Base-by-base conservation (phyloP, 2,113 vertebrate species). In the Equus quagga region DNA sequence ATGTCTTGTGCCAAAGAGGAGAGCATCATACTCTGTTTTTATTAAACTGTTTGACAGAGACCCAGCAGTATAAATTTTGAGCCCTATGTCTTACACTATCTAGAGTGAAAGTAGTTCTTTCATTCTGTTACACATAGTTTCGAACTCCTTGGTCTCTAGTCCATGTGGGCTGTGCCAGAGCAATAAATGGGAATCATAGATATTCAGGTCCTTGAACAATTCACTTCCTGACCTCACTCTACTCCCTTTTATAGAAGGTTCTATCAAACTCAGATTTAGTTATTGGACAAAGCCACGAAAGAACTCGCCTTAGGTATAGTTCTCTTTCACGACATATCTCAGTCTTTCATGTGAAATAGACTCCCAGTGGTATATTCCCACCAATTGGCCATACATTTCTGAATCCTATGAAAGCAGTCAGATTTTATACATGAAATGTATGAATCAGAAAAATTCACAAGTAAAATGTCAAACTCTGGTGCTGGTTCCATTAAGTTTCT, bases 81-180 rank as follows among this genome's bases (percentile, higher is more conserved):
- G 0, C 0, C 6, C 1, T 51, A 18, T 24, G 1, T 67, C 5
- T 80, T 69, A 60, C 9, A 51, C 1, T 28, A 7, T 36, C 15
- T 58, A 18, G 23, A 36, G 31, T 46, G 14, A 56, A 56, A 82
- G 73, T 0, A 33, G 17, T 8, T n/a, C 33, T 84, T 84, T 70
- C 33, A 56, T 17, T 65, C 12, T 86, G 9, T 41, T 23, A 31
- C 10, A 9, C 2, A 2, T 13, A 41, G 10, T 23, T 28, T 82
- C 41, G 84, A 58, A 41, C 62, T 44, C 5, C 1, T 26, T 76
- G 2, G 23, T 36, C 44, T 92, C 19, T 69, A 78, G n/a, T 28
- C 58, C 6, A 36, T 58, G n/a, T 65, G 9, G 15, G 2, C 1
- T 33, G 21, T 46, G 26, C 83, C 13, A 44, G 21, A 81, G 18